A percentile compares a stretch with the other conserved stretches of the same genome.
Conservation (phyloP, 2,888 invertebrate genomes). For the Pherbina coryleti region DNA sequence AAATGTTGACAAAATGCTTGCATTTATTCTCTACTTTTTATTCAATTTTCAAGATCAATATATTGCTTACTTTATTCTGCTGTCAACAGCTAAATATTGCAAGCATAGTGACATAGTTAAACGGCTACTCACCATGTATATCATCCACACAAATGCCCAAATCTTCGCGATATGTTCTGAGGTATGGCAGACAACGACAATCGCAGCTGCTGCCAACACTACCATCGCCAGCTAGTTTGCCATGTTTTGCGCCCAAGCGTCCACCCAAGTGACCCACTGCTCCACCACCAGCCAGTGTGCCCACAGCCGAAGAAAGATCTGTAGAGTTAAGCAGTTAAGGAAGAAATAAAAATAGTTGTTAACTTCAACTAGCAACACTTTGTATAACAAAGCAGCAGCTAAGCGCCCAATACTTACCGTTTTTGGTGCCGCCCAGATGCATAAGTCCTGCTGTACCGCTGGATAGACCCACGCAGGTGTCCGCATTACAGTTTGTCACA, state of each 20-base stretch:
- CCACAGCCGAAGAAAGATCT: conserved; percentile 4
- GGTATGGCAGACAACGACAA: conserved; percentile 82
- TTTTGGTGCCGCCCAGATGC: conserved; percentile 52
- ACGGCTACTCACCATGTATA: conserved; percentile 78
- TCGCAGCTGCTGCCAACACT: conserved; percentile 71
- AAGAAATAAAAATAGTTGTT: not conserved
- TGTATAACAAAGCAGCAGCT: conserved; percentile 40
- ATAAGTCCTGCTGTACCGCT: conserved; percentile 68
- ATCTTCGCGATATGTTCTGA: conserved; percentile 87
- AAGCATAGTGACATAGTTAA: too few relatives aligned
- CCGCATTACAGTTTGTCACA: conserved; percentile 64
- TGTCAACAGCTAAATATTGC: too few relatives aligned
- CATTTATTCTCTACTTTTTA: too few relatives aligned
- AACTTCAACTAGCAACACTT: not conserved
- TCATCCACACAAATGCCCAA: conserved; percentile 87
- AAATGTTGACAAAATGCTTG: too few relatives aligned
- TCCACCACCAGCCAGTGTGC: conserved; percentile 26
- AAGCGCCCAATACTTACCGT: conserved; percentile 60
- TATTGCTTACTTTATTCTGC: too few relatives aligned
- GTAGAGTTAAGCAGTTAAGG: not conserved
- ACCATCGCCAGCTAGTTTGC: conserved; percentile 27
- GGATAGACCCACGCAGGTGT: conserved; percentile 69
- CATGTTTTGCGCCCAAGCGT: conserved; percentile 10
- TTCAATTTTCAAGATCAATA: too few relatives aligned
- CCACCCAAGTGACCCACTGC: conserved; percentile 17